These are phyloP conservation scores for Caenorhabditis sp. DNA, from an alignment of 2,888 invertebrate genomes.

Conservation along the genomic window DNA sequence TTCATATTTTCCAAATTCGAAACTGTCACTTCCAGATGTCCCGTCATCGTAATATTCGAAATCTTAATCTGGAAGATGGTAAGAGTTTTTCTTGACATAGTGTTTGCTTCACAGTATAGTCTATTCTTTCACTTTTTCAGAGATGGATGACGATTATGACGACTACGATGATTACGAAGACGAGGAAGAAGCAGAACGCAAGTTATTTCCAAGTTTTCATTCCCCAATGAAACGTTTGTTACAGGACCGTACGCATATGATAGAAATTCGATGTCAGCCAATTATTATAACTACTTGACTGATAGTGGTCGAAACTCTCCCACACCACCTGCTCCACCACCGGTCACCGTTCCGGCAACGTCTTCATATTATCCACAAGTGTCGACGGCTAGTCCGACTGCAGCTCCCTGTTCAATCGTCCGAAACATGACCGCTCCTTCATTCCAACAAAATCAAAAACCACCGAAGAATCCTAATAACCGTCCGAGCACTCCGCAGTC, in stretches of 20 bases:
- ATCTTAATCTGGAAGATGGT: conserved; percentile 79
- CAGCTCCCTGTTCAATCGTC: conserved; percentile 37
- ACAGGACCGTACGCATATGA: conserved; percentile 75
- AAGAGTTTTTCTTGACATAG: not conserved
- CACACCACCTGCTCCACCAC: conserved; percentile 6
- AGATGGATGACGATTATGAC: conserved; percentile 76
- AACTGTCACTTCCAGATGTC: conserved; percentile 70
- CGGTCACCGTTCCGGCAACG: not conserved
- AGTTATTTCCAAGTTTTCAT: conserved; percentile 20
- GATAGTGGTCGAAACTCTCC: conserved; percentile 61
- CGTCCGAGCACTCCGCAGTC: conserved; percentile 47
- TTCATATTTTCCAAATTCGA: not conserved
- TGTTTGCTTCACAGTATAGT: too few species aligned
- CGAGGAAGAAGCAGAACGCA: conserved; percentile 75
- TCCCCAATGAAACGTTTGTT: conserved; percentile 14
- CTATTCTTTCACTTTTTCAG: too few species aligned
- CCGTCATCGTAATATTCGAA: conserved; percentile 76
- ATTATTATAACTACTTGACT: conserved; percentile 65
- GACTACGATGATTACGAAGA: conserved; percentile 75
- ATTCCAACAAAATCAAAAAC: conserved; percentile 34
- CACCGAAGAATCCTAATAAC: conserved; percentile 30
- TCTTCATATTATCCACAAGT: conserved; percentile 12
- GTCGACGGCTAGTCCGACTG: conserved; percentile 26
- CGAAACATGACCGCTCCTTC: conserved; percentile 54
- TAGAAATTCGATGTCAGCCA: conserved; percentile 67